Conservation (phyloP, 2,113 vertebrate genomes). For the Ramphastos sulfuratus region DNA sequence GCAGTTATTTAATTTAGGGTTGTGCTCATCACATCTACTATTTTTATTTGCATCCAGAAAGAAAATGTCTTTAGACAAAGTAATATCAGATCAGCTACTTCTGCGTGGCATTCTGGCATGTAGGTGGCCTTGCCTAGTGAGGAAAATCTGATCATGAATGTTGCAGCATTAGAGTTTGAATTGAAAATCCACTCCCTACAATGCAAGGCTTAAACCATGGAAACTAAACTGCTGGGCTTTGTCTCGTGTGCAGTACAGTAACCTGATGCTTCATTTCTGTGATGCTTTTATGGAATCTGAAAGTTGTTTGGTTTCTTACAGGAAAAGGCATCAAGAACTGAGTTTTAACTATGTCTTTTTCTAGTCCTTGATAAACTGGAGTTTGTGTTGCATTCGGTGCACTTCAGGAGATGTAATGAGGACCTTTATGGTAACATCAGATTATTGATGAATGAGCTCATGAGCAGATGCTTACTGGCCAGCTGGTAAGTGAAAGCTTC, state of each 20-base stretch:
- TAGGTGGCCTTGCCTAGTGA: neutral
- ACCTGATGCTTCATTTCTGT: neutral
- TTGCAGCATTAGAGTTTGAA: neutral
- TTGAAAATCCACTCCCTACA: neutral
- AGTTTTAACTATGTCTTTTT: neutral
- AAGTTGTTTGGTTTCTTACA: neutral
- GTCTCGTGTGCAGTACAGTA: neutral
- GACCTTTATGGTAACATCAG: neutral
- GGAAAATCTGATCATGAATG: neutral
- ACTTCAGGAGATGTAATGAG: neutral
- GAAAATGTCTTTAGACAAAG: constrained; percentile 10
- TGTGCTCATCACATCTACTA: neutral
- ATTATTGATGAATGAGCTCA: neutral
- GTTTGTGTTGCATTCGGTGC: neutral
- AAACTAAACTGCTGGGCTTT: neutral
- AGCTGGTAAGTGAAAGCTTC: neutral
- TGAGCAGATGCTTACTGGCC: neutral
- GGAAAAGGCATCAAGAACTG: neutral
- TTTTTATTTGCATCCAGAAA: constrained; percentile 29
- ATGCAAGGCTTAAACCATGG: neutral
- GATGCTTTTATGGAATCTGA: neutral
- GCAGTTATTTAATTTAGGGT: neutral
- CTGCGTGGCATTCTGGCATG: neutral
- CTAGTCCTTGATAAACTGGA: neutral
- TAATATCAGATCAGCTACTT: constrained; percentile 6